Conservation (phyloP, 2,113 vertebrate species). For the Dolichotis patagonum region DNA sequence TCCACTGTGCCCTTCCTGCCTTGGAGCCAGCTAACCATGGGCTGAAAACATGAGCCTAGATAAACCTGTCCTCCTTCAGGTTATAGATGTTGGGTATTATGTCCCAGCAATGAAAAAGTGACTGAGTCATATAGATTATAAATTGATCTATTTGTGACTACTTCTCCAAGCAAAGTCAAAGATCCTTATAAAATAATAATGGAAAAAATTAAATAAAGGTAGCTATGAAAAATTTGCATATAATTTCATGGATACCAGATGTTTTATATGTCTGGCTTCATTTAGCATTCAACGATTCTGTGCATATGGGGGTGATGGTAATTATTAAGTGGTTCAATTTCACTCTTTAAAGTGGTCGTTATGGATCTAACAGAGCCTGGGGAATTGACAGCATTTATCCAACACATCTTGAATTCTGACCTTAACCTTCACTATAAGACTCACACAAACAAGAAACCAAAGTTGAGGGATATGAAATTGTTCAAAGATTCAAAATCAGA, state of each 20-base stretch:
- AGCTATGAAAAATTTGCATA: slow-evolving; percentile 14
- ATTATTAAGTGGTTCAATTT: neutral
- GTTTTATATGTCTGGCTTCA: neutral
- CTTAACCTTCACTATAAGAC: neutral
- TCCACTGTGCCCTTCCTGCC: neutral
- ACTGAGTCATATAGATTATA: neutral
- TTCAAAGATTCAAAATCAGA: neutral
- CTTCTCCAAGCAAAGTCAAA: slow-evolving; percentile 2
- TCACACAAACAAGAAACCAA: neutral
- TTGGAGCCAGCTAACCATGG: neutral
- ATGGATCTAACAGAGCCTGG: neutral
- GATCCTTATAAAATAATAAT: neutral
- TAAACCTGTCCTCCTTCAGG: neutral
- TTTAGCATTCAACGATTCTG: neutral
- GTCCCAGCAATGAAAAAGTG: neutral
- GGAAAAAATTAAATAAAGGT: neutral
- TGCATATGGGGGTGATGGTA: neutral
- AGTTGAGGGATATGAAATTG: neutral
- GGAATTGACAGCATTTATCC: neutral
- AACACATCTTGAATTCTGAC: neutral
- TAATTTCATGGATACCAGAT: neutral
- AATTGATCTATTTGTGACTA: neutral
- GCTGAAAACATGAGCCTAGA: neutral
- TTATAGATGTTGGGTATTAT: neutral
- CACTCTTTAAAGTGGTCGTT: neutral